Evolutionary conservation across 2,888 invertebrate species (phyloP), one percentile per base, ranked within the genome.

Genomic region (Diplolepis rosae): DNA sequence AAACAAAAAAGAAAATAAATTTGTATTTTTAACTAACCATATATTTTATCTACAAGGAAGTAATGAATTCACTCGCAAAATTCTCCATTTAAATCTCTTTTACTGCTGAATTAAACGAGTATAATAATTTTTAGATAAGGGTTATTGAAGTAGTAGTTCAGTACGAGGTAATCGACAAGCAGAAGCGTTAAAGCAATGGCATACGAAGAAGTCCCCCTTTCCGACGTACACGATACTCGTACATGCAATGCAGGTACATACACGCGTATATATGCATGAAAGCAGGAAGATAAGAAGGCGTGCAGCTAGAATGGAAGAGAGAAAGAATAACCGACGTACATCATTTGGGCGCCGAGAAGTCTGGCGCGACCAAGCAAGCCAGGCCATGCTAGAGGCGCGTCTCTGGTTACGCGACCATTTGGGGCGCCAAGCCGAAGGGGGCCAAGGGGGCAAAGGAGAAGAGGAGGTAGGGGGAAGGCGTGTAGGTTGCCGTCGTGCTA

Each of bases 361-460:
- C 88, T 88, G 87, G 87, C 86, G n/a, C n/a, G n/a, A n/a, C n/a
- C n/a, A n/a, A n/a, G n/a, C n/a, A n/a, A n/a, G n/a, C n/a, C n/a
- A n/a, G n/a, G n/a, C n/a, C n/a, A n/a, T n/a, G n/a, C n/a, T n/a
- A 81, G 81, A 83, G 81, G 81, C 82, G 80, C 87, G 85, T 86
- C 87, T 88, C 87, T 86, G 86, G 87, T 88, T 88, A 88, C 87
- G 85, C 85, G 87, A 85, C 87, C 88, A 88, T 88, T 88, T 88
- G 88, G 88, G 88, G 88, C 88, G 88, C 88, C 88, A 86, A 85
- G 82, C 82, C 77, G 70, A 71, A 54, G 66, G 75, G 75, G 78
- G 72, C 67, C 69, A 71, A 75, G 72, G 77, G 72, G 79, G 76
- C 73, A 45, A 68, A 69, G 69, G n/a, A n/a, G n/a, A n/a, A n/a